A percentile compares a stretch with the other conserved stretches of the same genome.
Conservation (phyloP, 2,797 vertebrate genomes). For the Characodon lateralis region DNA sequence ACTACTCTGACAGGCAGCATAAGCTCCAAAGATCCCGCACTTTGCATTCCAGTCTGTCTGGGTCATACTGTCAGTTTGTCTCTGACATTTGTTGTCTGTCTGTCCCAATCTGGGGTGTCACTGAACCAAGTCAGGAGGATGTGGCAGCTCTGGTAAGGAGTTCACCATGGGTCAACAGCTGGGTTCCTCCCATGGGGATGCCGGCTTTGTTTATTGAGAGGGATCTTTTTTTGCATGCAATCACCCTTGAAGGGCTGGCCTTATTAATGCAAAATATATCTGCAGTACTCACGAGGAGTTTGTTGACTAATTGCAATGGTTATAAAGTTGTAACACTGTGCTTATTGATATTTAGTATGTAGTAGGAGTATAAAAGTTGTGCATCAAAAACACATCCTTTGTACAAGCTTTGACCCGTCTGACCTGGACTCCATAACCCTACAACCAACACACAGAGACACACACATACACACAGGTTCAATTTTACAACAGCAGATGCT, state of each 20-base stretch:
- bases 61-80: conserved; percentile 65
- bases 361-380: conserved; percentile 27
- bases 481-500: conserved; percentile 42
- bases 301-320: conserved; percentile 43
- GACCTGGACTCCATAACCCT: conserved; percentile 38
- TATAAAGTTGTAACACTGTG: not conserved
- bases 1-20: conserved; percentile 33
- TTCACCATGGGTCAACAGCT: conserved; percentile 73
- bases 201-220: conserved; percentile 61
- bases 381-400: conserved; percentile 67
- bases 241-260: conserved; percentile 55
- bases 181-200: conserved; percentile 58
- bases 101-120: conserved; percentile 59
- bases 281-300: conserved; percentile 26
- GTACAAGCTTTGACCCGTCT: conserved; percentile 59
- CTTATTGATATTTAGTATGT: not conserved
- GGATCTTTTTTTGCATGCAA: conserved; percentile 44
- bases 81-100: conserved; percentile 49
- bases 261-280: conserved; percentile 65
- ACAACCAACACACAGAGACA: conserved; percentile 5
- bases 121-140: conserved; percentile 55
- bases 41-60: conserved; percentile 75
- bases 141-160: conserved; percentile 76
- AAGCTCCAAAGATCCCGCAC: conserved; percentile 60
- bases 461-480: conserved; percentile 15